Evolutionary conservation across 2,113 vertebrate genomes (phyloP), one percentile per base, ranked within the genome.

Genomic region (Callipepla squamata): DNA sequence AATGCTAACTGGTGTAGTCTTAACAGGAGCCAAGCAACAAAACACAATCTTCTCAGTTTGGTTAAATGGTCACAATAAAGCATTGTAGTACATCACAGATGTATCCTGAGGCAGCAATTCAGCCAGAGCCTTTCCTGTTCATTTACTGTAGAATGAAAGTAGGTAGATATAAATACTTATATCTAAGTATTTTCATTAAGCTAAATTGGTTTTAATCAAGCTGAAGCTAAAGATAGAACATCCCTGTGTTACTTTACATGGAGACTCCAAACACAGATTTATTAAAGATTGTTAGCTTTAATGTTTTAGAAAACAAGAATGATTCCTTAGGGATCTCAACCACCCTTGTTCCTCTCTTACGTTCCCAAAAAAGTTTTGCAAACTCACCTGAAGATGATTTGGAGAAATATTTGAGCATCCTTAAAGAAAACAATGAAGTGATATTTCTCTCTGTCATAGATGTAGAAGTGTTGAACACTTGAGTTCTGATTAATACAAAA

Each of bases 401-500:
- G 53, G 61, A 9, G 36, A n/a, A 72, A 80, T 17, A 66, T n/a
- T 57, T 78, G 34, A 55, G 6, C 4, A 70, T 83, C 44, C 26
- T 20, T 5, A n/a, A 53, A 62, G 34, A 51, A 79, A 68, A 44
- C 1, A n/a, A 2, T 12, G 7, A 87, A 74, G 28, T 13, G 62
- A 7, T 10, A 51, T 67, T 75, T 77, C 9, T 13, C 32, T 67
- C 47, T 78, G 5, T 72, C 13, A 67, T 7, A 68, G 5, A 11
- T 23, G 32, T 4, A 32, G 40, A 72, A 38, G 17, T 6, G 8
- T n/a, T 0, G 0, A 16, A n/a, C 3, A 8, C 3, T 85, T 55
- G 47, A 59, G 6, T 50, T 68, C 13, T n/a, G 3, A 21, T 14
- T 51, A 20, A 21, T 30, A 73, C 5, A 48, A 65, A 55, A 86